phyloP scores from a whole-genome alignment of 2,113 vertebrate genomes.

The Neomonachus schauinslandi region DNA sequence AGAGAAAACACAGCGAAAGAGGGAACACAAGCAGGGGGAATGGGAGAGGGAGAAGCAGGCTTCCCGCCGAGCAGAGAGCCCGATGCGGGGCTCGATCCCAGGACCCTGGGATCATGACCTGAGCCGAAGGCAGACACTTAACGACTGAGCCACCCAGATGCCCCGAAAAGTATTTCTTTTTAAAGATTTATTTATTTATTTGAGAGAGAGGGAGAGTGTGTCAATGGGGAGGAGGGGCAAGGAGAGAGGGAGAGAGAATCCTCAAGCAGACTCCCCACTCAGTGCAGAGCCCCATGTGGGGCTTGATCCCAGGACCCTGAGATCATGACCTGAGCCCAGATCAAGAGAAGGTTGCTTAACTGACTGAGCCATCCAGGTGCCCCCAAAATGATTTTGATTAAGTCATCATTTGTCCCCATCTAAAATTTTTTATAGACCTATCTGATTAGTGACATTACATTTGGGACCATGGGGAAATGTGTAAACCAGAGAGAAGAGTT shows the following conservation, averaged over 20 bases:
- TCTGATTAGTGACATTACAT: background rate
- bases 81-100: too few species aligned
- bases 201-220: background rate
- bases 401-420: background rate
- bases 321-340: background rate
- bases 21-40: too few species aligned
- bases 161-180: background rate
- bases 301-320: background rate
- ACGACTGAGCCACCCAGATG: too few species aligned
- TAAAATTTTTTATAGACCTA: background rate
- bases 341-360: background rate
- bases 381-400: background rate
- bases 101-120: too few species aligned
- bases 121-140: too few species aligned
- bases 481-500: background rate
- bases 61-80: too few species aligned
- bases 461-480: background rate
- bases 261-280: background rate
- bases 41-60: too few species aligned
- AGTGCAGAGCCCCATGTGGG: background rate
- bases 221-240: background rate
- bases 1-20: background rate
- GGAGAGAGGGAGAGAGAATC: background rate
- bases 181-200: background rate
- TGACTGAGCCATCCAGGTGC: background rate